Conservation (phyloP, 1,140 invertebrate genomes). For the Diprion similis region DNA sequence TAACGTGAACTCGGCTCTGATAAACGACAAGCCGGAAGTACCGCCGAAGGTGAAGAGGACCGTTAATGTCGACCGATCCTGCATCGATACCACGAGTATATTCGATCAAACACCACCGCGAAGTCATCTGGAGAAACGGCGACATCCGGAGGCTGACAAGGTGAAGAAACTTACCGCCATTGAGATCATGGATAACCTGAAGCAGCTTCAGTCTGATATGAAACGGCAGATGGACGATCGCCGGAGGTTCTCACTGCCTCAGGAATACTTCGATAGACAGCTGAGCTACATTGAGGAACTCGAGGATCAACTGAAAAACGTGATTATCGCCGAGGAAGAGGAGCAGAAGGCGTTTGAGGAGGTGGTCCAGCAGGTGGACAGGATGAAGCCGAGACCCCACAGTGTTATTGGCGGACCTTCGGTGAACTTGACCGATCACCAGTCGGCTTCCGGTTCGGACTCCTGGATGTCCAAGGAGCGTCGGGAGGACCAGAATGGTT, state of each 20-base stretch:
- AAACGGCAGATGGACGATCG: conserved; percentile 36
- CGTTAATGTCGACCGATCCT: conserved; percentile 52
- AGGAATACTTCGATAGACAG: conserved; percentile 72
- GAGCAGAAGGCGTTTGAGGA: conserved; percentile 35
- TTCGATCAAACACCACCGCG: conserved; percentile 46
- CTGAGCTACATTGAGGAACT: conserved; percentile 71
- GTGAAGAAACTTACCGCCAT: conserved; percentile 37
- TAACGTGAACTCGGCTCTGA: conserved; percentile 47
- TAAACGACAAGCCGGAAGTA: conserved; percentile 48
- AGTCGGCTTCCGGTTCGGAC: not conserved
- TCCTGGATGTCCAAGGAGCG: not conserved
- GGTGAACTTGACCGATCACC: not conserved
- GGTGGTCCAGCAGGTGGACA: conserved; percentile 27
- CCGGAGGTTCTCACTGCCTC: conserved; percentile 67
- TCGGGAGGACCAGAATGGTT: not conserved
- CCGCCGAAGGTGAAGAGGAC: conserved; percentile 42
- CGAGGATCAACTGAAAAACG: conserved; percentile 50
- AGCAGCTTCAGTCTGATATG: conserved; percentile 46
- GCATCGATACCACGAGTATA: conserved; percentile 56
- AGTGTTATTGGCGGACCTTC: conserved; percentile 1
- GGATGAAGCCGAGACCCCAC: conserved; percentile 11
- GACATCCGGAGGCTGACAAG: conserved; percentile 24
- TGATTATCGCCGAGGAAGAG: conserved; percentile 45
- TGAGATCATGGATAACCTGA: conserved; percentile 49
- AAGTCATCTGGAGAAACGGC: conserved; percentile 31